phyloP scores from a whole-genome alignment of 2,888 invertebrate genomes.

The Coelinius sp. region DNA sequence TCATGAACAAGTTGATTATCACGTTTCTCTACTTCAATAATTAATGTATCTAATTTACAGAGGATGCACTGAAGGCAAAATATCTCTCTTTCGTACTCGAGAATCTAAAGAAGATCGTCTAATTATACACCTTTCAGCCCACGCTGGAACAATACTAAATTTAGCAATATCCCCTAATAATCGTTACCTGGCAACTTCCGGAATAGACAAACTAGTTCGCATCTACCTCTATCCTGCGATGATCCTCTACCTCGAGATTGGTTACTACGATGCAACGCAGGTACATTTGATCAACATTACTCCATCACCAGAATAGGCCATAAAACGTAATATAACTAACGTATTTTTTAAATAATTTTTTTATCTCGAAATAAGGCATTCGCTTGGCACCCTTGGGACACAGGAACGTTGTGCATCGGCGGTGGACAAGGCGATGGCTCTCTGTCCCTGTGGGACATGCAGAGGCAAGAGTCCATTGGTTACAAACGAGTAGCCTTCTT shows the following conservation, averaged over 20 bases:
- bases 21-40: background rate
- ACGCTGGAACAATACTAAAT: constrained; percentile 35
- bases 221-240: constrained; percentile 50
- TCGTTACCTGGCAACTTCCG: constrained; percentile 50
- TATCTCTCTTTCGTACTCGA: constrained; percentile 39
- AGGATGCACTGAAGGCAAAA: constrained; percentile 48
- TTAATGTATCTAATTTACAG: constrained; percentile 42
- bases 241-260: constrained; percentile 41
- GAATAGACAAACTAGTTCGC: constrained; percentile 44
- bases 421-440: constrained; percentile 53
- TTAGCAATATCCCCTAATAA: constrained; percentile 55
- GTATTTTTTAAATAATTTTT: background rate
- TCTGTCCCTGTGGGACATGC: constrained; percentile 60
- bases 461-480: constrained; percentile 47
- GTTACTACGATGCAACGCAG: constrained; percentile 47
- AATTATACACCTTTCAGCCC: constrained; percentile 9
- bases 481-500: constrained; percentile 49
- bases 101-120: constrained; percentile 19
- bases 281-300: constrained; percentile 40
- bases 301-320: background rate
- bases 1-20: background rate
- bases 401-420: constrained; percentile 58
- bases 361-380: constrained; percentile 49
- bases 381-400: constrained; percentile 63
- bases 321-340: background rate